These are phyloP conservation scores for Helostoma temminkii DNA, from an alignment of 2,797 vertebrate genomes.

Conservation along the genomic window DNA sequence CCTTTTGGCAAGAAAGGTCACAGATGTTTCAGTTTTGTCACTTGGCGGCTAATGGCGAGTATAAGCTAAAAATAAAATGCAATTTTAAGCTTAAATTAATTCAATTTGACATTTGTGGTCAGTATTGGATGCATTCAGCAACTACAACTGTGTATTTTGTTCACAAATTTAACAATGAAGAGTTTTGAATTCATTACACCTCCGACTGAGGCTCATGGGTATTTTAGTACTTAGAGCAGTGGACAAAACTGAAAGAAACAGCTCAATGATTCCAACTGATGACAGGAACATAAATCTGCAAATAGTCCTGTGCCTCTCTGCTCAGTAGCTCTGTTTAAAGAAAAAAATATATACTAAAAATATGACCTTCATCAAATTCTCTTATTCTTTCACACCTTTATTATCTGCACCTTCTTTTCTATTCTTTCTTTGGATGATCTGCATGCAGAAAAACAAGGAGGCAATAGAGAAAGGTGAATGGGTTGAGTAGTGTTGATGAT, in stretches of 20 bases:
- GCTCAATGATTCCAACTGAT: not conserved
- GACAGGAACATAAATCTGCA: no score
- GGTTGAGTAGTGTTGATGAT: constrained; percentile 27
- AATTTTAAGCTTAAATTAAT: not conserved
- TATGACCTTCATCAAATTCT: constrained; percentile 19
- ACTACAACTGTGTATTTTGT: not conserved
- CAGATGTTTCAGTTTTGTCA: not conserved
- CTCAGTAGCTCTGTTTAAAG: no score
- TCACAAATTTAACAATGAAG: not conserved
- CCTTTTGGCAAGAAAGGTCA: not conserved
- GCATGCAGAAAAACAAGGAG: constrained; percentile 25
- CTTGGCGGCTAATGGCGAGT: not conserved
- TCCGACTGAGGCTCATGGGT: not conserved
- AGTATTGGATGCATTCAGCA: not conserved
- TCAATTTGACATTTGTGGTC: not conserved
- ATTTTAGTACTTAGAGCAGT: not conserved
- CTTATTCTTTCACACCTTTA: constrained; percentile 3
- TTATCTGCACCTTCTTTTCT: constrained; percentile 10
- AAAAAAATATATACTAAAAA: no score
- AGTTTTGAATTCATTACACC: not conserved
- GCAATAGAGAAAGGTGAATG: constrained; percentile 26
- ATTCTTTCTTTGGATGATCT: constrained; percentile 30
- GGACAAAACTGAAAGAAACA: not conserved
- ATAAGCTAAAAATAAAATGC: not conserved
- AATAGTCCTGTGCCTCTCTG: no score